phyloP scores from a whole-genome alignment of 2,797 vertebrate species.

The Myotis myotis region DNA sequence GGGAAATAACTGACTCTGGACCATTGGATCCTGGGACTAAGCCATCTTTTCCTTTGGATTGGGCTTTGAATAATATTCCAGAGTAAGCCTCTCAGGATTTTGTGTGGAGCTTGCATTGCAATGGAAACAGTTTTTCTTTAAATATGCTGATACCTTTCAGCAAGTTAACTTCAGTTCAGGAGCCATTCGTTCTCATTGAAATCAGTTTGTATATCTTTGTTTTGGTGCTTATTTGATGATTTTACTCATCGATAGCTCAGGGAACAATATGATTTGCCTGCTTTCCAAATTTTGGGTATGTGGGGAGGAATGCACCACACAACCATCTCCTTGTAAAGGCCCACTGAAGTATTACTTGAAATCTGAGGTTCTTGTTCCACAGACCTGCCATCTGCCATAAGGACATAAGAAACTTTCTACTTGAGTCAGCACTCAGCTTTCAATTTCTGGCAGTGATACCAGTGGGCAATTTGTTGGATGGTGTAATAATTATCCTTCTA shows the following conservation, averaged over 20 bases:
- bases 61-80: not conserved
- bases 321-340: not conserved
- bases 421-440: not conserved
- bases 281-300: constrained; percentile 3
- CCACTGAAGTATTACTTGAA: not conserved
- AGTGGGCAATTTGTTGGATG: not conserved
- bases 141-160: not conserved
- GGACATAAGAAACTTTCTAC: not conserved
- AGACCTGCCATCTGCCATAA: not conserved
- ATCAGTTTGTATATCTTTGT: constrained; percentile 49
- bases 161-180: not conserved
- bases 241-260: constrained; percentile 16
- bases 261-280: constrained; percentile 13
- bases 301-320: not conserved
- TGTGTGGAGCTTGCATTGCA: not conserved
- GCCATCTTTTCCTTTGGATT: not conserved
- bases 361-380: not conserved
- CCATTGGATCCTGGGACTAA: not conserved
- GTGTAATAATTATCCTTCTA: not conserved
- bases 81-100: not conserved
- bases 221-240: constrained; percentile 49
- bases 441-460: not conserved
- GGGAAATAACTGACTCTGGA: not conserved
- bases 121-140: not conserved
- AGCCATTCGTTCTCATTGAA: not conserved